Conservation (phyloP, 2,113 vertebrate genomes). For the Phoenicopterus ruber region DNA sequence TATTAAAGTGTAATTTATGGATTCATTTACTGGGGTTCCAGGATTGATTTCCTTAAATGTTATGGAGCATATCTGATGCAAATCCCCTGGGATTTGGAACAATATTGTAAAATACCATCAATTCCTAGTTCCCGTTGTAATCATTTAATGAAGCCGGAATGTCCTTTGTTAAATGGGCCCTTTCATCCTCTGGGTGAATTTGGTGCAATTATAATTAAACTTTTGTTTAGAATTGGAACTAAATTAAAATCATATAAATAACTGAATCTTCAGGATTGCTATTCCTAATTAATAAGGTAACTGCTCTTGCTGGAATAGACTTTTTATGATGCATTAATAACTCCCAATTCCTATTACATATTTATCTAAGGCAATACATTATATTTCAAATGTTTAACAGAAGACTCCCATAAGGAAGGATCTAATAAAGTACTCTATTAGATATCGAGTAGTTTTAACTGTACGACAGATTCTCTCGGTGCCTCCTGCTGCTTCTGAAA, state of each 20-base stretch:
- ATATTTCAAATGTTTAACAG: conserved; percentile 2
- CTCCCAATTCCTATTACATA: not conserved
- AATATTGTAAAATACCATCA: conserved; percentile 24
- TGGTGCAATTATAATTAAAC: conserved; percentile 51
- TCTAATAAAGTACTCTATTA: not conserved
- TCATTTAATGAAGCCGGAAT: conserved; percentile 22
- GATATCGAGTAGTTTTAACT: not conserved
- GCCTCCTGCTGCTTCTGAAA: not conserved
- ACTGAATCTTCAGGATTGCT: not conserved
- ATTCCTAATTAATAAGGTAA: conserved; percentile 14
- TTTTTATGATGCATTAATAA: conserved; percentile 2
- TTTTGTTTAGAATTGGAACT: conserved; percentile 4
- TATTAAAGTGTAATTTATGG: conserved; percentile 56
- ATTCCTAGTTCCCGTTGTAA: conserved; percentile 12
- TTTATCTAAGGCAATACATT: conserved; percentile 10
- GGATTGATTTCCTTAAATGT: conserved; percentile 49
- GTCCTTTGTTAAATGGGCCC: conserved; percentile 16
- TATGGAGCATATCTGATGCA: not conserved
- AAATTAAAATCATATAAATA: conserved; percentile 59
- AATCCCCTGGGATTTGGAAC: conserved; percentile 17
- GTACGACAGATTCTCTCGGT: not conserved
- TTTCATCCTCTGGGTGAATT: conserved; percentile 35
- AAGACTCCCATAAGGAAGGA: not conserved
- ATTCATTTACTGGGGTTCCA: conserved; percentile 35
- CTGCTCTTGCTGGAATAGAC: not conserved